Evolutionary conservation across 2,888 invertebrate species (phyloP).

Genomic region (Allacma fusca): DNA sequence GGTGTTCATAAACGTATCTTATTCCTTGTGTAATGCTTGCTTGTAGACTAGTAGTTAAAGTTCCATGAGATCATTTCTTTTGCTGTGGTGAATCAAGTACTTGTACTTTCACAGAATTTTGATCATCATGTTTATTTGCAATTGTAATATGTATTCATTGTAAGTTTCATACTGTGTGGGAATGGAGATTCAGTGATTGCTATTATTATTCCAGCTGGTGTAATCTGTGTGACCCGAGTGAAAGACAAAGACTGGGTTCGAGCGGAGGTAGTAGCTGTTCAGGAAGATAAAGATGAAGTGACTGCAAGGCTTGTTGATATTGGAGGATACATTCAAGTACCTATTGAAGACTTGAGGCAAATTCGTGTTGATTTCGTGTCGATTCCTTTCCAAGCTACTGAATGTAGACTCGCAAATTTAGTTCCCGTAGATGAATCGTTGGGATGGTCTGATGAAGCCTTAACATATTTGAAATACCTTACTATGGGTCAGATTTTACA

Average conservation of each 20-base stretch:
- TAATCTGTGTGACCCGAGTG: conserved; percentile 87
- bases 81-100: no score
- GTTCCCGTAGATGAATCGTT: conserved; percentile 72
- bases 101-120: no score
- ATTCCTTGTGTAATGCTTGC: no score
- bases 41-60: no score
- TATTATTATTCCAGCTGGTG: conserved; percentile 71
- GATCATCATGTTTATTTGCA: no score
- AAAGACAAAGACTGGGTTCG: conserved; percentile 85
- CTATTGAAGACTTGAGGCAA: conserved; percentile 82
- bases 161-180: no score
- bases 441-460: conserved; percentile 80
- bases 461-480: conserved; percentile 78
- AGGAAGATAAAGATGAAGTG: conserved; percentile 71
- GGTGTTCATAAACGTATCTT: no score
- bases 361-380: conserved; percentile 92
- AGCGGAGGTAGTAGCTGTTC: conserved; percentile 76
- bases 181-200: not conserved
- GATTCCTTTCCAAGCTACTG: conserved; percentile 96
- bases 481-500: conserved; percentile 84
- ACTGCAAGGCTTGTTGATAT: conserved; percentile 91
- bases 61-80: no score
- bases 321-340: conserved; percentile 87
- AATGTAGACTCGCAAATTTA: conserved; percentile 91
- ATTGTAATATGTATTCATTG: no score